phyloP scores from a whole-genome alignment of 2,888 invertebrate species.

The Selenia dentaria region DNA sequence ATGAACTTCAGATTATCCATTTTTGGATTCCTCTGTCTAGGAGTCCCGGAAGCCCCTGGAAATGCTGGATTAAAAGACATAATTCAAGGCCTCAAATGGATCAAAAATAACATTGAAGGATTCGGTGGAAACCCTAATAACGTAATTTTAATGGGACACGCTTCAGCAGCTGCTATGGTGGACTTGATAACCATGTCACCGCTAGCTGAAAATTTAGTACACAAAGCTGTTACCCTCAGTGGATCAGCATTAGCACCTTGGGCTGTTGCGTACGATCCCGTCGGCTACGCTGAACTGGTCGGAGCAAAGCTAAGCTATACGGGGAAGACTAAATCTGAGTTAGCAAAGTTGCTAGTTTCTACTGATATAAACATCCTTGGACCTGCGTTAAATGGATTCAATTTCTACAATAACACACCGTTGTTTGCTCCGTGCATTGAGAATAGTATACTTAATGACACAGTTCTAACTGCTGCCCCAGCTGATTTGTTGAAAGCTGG shows the following conservation, averaged over 20 bases:
- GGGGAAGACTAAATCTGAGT: conserved; percentile 41
- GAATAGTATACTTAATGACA: conserved; percentile 46
- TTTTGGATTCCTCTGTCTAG: conserved; percentile 88
- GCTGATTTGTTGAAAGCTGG: conserved; percentile 56
- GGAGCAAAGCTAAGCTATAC: conserved; percentile 56
- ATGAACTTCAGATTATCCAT: conserved; percentile 90
- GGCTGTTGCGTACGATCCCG: conserved; percentile 72
- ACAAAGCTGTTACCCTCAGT: conserved; percentile 69
- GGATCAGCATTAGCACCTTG: conserved; percentile 71
- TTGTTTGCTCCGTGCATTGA: conserved; percentile 75
- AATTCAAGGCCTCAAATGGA: conserved; percentile 90
- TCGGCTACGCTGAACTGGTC: conserved; percentile 54
- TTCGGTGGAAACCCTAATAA: conserved; percentile 86
- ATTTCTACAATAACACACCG: conserved; percentile 62
- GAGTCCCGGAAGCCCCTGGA: conserved; percentile 87
- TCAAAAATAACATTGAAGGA: conserved; percentile 83
- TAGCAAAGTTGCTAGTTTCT: conserved; percentile 50
- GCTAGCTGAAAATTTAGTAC: conserved; percentile 50
- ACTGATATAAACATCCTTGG: conserved; percentile 51
- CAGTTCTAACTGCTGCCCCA: conserved; percentile 61
- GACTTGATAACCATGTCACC: conserved; percentile 68
- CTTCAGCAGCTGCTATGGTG: conserved; percentile 88
- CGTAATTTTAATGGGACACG: conserved; percentile 92
- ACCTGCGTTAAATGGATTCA: conserved; percentile 47
- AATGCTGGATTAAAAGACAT: conserved; percentile 95